A percentile compares a stretch with the other conserved stretches of the same genome.
Conservation (phyloP, 2,113 vertebrate species). For the Daboia siamensis region DNA sequence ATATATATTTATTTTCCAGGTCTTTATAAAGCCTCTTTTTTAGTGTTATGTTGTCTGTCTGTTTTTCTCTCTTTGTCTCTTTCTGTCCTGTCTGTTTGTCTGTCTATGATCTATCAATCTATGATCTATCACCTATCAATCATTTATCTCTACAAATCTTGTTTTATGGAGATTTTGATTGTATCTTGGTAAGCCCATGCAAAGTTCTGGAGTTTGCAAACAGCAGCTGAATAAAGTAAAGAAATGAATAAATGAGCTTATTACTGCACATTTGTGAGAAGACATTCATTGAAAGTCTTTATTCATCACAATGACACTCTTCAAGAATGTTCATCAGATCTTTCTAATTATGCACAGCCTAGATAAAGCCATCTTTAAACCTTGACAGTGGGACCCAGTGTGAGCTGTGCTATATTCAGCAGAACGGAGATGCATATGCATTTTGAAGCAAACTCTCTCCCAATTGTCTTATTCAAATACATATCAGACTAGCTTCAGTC, state of each 20-base stretch:
- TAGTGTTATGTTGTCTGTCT: background rate
- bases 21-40: background rate
- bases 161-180: background rate
- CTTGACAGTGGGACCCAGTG: background rate
- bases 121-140: background rate
- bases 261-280: background rate
- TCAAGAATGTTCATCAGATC: background rate
- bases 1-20: background rate
- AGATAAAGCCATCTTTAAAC: background rate
- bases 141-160: background rate
- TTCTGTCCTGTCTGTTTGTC: too few species aligned
- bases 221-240: background rate
- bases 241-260: background rate
- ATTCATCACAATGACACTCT: background rate
- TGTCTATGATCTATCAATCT: background rate
- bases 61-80: background rate
- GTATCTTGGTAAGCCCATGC: background rate
- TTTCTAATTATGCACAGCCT: background rate
- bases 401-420: background rate
- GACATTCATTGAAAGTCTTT: background rate
- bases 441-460: background rate
- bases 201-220: background rate
- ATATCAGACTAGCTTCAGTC: background rate
- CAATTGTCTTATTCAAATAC: background rate
- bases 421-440: background rate